Evolutionary conservation across 2,888 invertebrate genomes (phyloP).

Genomic region (Xanthostigma xanthostigma): DNA sequence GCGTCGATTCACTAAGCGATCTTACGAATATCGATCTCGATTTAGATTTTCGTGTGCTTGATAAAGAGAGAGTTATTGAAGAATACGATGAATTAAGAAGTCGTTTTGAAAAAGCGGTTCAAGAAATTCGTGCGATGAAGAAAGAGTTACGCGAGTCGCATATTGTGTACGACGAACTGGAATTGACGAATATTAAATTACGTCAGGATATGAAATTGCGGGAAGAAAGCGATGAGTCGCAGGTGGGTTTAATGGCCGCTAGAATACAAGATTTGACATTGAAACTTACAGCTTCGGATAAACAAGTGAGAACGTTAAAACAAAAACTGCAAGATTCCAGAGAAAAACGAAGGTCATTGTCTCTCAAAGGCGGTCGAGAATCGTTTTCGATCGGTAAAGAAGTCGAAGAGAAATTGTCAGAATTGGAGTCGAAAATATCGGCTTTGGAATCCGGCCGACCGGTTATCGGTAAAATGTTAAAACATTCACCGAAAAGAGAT

Average conservation of each 20-base stretch:
- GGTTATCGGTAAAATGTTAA: conserved; percentile 1
- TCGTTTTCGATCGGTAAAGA: conserved; percentile 68
- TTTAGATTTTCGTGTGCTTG: conserved; percentile 54
- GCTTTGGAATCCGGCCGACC: conserved; percentile 40
- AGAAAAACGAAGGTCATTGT: conserved; percentile 66
- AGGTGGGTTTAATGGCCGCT: conserved; percentile 66
- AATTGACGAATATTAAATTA: conserved; percentile 60
- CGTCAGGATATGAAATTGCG: conserved; percentile 53
- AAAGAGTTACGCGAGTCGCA: conserved; percentile 66
- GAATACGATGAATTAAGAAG: conserved; percentile 63
- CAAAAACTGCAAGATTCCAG: conserved; percentile 65
- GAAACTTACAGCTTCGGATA: conserved; percentile 67
- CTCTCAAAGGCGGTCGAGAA: conserved; percentile 63
- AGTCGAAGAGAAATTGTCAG: conserved; percentile 70
- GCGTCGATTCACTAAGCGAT: conserved; percentile 66
- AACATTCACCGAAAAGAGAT: conserved; percentile 32
- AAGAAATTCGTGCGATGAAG: conserved; percentile 72
- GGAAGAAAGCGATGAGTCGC: conserved; percentile 49
- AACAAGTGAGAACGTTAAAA: conserved; percentile 63
- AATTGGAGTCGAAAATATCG: conserved; percentile 62
- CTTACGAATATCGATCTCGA: conserved; percentile 66
- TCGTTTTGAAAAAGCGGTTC: conserved; percentile 67
- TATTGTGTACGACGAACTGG: conserved; percentile 63
- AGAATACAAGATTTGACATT: conserved; percentile 71
- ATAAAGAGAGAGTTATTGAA: conserved; percentile 62